Evolutionary conservation across 1,140 invertebrate species (phyloP).

Genomic region (Pectinophora gossypiella): DNA sequence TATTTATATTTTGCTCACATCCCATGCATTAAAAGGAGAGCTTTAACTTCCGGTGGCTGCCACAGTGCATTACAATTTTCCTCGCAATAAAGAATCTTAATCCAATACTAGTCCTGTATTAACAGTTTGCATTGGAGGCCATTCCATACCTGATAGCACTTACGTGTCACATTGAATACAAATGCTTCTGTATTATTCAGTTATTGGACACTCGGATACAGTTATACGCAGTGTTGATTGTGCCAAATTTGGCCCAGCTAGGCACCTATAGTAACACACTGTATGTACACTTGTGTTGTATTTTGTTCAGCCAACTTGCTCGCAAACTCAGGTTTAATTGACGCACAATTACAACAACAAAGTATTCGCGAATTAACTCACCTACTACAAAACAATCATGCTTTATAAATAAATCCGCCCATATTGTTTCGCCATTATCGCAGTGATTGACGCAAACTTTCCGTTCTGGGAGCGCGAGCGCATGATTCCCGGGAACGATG

Average conservation of each 20-base stretch:
- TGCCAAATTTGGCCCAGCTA: background rate
- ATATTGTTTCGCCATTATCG: background rate
- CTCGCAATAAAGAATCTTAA: background rate
- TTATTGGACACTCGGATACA: background rate
- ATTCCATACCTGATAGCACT: background rate
- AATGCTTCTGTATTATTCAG: background rate
- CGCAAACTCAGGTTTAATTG: too few relatives aligned
- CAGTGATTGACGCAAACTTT: background rate
- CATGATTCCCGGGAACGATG: background rate
- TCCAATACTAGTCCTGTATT: background rate
- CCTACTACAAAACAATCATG: background rate
- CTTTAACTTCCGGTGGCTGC: too few relatives aligned
- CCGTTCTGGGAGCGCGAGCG: background rate
- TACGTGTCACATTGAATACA: slow-evolving; percentile 1
- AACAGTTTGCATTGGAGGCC: background rate
- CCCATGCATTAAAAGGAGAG: too few relatives aligned
- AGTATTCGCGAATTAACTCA: background rate
- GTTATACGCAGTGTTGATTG: background rate
- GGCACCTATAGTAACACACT: background rate
- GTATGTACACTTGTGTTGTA: too few relatives aligned
- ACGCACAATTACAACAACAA: background rate
- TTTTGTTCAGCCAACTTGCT: too few relatives aligned
- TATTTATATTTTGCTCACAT: too few relatives aligned
- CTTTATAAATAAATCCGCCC: background rate
- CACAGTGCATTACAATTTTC: too few relatives aligned